phyloP scores from a whole-genome alignment of 2,113 vertebrate species.

The Notarius quadriscutis region DNA sequence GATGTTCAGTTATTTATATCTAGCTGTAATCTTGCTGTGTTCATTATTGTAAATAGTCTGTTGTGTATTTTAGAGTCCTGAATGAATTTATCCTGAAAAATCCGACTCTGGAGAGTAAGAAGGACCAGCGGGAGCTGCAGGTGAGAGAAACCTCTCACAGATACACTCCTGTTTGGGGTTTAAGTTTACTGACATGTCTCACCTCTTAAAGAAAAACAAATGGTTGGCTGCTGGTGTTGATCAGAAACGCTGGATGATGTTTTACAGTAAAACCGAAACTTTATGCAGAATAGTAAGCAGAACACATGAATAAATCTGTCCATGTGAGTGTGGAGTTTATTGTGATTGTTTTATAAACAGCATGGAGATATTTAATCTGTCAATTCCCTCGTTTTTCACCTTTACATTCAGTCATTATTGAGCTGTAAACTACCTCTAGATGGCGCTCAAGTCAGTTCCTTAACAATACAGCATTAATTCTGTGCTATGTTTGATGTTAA shows the following conservation, averaged over 20 bases:
- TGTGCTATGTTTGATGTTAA: neutral
- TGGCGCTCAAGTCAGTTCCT: neutral
- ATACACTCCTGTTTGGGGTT: neutral
- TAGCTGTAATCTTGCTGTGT: neutral
- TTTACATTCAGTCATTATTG: neutral
- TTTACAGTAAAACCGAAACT: neutral
- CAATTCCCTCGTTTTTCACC: neutral
- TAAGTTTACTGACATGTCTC: neutral
- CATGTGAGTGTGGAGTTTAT: too few species aligned
- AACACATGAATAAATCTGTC: neutral
- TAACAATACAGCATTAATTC: neutral
- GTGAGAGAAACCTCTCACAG: conserved; percentile 64
- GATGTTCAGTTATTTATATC: neutral
- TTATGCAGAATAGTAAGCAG: neutral
- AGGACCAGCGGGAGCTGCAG: conserved; percentile 97
- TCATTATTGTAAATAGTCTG: conserved; percentile 13
- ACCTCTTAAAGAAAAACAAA: neutral
- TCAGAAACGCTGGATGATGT: neutral
- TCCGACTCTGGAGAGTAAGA: conserved; percentile 95
- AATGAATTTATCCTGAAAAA: conserved; percentile 99
- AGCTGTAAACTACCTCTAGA: neutral
- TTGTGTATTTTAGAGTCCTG: conserved; percentile 78
- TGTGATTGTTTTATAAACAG: too few species aligned
- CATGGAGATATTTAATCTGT: too few species aligned
- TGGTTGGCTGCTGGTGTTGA: neutral